A percentile compares a stretch with the other conserved stretches of the same genome.
These are phyloP conservation scores for Sarcoramphus papa DNA, from an alignment of 2,797 vertebrate species.

Conservation along the genomic window DNA sequence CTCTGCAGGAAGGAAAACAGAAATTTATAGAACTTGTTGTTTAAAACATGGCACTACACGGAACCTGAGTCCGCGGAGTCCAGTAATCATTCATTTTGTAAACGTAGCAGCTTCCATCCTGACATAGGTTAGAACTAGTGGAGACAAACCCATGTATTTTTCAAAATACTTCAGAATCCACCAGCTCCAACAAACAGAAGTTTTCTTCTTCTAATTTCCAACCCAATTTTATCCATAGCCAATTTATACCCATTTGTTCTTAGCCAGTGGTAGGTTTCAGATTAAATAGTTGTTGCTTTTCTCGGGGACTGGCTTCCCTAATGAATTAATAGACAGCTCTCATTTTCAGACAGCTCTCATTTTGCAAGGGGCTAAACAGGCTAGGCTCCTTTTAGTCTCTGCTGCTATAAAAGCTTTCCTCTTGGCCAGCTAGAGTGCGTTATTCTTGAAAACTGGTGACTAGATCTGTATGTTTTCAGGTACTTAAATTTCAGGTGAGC, in stretches of 20 bases:
- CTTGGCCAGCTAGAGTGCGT: not conserved
- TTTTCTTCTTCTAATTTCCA: not conserved
- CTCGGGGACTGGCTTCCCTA: not conserved
- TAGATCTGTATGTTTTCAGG: not conserved
- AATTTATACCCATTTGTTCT: not conserved
- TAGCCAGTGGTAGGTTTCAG: not conserved
- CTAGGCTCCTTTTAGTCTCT: not conserved
- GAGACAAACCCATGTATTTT: not conserved
- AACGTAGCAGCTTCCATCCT: not conserved
- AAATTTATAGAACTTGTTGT: not conserved
- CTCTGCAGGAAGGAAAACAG: not conserved
- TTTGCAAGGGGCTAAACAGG: not conserved
- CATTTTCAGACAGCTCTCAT: not conserved
- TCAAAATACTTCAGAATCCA: not conserved
- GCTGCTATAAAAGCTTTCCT: not conserved
- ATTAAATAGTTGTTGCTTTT: not conserved
- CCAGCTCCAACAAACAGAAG: not conserved
- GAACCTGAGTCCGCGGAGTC: not conserved
- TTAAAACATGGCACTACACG: not conserved
- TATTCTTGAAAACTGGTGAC: not conserved
- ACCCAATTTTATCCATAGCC: not conserved
- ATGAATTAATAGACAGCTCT: not conserved
- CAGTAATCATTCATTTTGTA: not conserved
- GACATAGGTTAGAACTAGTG: not conserved
- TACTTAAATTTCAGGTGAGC: not conserved